These are phyloP conservation scores for Acromyrmex heyeri DNA, from an alignment of 1,140 invertebrate genomes.

Conservation along the genomic window DNA sequence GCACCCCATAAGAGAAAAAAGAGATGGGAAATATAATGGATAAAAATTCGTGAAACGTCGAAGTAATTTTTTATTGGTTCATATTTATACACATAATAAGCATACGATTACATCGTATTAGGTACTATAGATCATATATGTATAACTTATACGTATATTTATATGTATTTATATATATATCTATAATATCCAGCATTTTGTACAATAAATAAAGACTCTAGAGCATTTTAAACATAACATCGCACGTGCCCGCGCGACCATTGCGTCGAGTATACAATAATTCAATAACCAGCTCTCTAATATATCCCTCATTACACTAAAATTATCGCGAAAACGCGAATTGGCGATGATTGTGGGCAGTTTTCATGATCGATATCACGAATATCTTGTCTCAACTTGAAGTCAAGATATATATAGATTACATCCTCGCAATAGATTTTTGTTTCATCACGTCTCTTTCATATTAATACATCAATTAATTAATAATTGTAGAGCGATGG, in stretches of 20 bases:
- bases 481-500: slow-evolving; percentile 4
- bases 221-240: slow-evolving; percentile 78
- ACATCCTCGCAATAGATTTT: slow-evolving; percentile 7
- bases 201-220: slow-evolving; percentile 82
- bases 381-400: slow-evolving; percentile 42
- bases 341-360: slow-evolving; percentile 46
- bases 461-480: slow-evolving; percentile 20
- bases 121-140: slow-evolving; percentile 73
- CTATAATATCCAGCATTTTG: slow-evolving; percentile 74
- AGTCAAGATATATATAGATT: slow-evolving; percentile 65
- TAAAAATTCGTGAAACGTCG: slow-evolving; percentile 54
- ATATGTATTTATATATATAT: slow-evolving; percentile 59
- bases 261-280: slow-evolving; percentile 71
- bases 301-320: slow-evolving; percentile 48
- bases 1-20: background rate
- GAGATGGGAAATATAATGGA: background rate
- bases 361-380: slow-evolving; percentile 49
- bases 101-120: slow-evolving; percentile 78
- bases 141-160: slow-evolving; percentile 52
- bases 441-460: background rate
- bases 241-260: slow-evolving; percentile 62
- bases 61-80: slow-evolving; percentile 77
- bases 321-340: slow-evolving; percentile 27
- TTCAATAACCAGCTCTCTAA: slow-evolving; percentile 71
- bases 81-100: slow-evolving; percentile 81